Evolutionary conservation across 2,797 vertebrate genomes (phyloP), one percentile per base, ranked within the genome.

Genomic region (Eleutherodactylus coqui): DNA sequence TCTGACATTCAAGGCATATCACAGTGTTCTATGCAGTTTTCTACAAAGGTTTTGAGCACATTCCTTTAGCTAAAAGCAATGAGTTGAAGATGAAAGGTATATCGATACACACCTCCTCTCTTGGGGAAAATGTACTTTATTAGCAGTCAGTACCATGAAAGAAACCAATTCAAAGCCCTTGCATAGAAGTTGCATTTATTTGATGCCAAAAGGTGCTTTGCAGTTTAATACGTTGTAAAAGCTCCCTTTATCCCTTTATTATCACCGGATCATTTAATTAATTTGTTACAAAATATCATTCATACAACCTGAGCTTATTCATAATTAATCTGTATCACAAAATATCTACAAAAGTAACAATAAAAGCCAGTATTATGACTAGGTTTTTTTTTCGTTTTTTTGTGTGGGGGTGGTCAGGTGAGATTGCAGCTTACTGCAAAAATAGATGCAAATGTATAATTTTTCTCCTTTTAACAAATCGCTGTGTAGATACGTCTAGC

Each of bases 1-100:
- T 51, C n/a, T 64, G 29, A 38, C 51, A 49, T 43, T 75, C 5
- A 81, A 75, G 75, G 69, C 58, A 16, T 62, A 21, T 58, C n/a
- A 67, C 41, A 72, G 47, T 51, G 32, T n/a, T 73, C 36, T 4
- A 62, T 75, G 41, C 29, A 34, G 70, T n/a, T 60, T 60, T 73
- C 36, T 79, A 41, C 34, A 85, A 53, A 34, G 36, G 77, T 86
- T 76, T 82, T 38, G 64, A 45, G 19, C 38, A 81, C 77, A 81
- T 82, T 76, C 45, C 70, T 36, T 29, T 24, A 34, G 69, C 55
- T 75, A 14, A 82, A 64, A 85, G 84, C n/a, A 24, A 60, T 14
- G 19, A 27, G 14, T 29, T 38, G 7, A 53, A 81, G 85, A 86
- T 86, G 43, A 86, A 86, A 86, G 85, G 21, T 43, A 47, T 64